Conservation (phyloP, 2,113 vertebrate genomes). For the Chaetura pelagica region DNA sequence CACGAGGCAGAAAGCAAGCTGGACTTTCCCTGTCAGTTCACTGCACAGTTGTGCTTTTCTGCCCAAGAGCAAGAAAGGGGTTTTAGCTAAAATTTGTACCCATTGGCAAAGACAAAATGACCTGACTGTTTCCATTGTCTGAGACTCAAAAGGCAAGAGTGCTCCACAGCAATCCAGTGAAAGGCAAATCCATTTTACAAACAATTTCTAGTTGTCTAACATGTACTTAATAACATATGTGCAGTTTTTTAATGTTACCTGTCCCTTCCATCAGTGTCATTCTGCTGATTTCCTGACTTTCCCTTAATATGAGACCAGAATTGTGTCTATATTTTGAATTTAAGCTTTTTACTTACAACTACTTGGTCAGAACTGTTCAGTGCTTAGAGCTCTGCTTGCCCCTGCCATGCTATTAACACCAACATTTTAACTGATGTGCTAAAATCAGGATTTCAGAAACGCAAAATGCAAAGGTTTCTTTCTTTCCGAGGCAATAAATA, state of each 20-base stretch:
- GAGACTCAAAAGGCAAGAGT: neutral
- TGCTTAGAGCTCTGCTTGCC: neutral
- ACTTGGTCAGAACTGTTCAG: neutral
- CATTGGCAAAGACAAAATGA: neutral
- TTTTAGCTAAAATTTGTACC: neutral
- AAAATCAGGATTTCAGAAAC: neutral
- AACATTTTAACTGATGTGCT: fast-evolving
- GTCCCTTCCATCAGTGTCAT: neutral
- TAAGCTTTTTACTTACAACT: neutral
- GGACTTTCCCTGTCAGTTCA: fast-evolving
- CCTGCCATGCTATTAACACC: neutral
- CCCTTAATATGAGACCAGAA: neutral
- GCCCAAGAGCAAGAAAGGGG: neutral
- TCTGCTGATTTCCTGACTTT: neutral
- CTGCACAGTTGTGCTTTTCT: neutral
- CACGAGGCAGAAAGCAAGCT: neutral
- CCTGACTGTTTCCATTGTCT: neutral
- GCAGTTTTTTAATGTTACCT: fast-evolving
- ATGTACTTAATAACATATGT: fast-evolving
- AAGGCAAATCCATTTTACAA: neutral
- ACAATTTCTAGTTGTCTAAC: neutral
- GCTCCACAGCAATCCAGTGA: neutral
- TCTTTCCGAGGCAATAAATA: neutral
- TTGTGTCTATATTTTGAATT: neutral
- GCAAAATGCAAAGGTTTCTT: neutral